These are phyloP conservation scores for Pterophyllum scalare DNA, from an alignment of 2,113 vertebrate species.

Conservation along the genomic window DNA sequence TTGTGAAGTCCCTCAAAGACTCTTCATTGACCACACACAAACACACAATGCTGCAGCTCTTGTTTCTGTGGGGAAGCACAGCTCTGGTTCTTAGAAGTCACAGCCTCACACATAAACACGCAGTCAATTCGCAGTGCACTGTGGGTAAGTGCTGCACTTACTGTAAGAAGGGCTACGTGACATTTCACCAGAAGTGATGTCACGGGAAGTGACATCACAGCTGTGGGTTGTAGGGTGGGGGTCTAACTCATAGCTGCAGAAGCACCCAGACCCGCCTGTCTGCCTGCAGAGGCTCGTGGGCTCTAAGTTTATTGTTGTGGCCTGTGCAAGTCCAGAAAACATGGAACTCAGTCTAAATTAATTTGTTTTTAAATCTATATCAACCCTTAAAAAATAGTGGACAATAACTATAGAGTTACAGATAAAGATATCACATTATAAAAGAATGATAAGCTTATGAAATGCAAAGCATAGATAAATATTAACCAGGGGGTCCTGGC, in stretches of 20 bases:
- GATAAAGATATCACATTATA: background rate
- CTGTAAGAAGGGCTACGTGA: conserved; percentile 55
- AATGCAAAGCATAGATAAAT: background rate
- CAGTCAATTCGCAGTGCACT: conserved; percentile 27
- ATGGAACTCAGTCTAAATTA: background rate
- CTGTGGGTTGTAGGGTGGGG: conserved; percentile 1
- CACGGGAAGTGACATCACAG: conserved; percentile 53
- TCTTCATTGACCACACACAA: conserved; percentile 39
- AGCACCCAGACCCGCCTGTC: background rate
- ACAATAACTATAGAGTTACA: background rate
- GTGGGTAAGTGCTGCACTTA: conserved; percentile 62
- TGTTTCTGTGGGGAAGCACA: conserved; percentile 52
- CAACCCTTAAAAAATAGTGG: background rate
- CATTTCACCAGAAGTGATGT: conserved; percentile 69
- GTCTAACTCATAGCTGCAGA: conserved; percentile 20
- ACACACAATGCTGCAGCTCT: background rate
- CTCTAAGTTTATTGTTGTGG: background rate
- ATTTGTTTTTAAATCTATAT: background rate
- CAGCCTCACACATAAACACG: conserved; percentile 22
- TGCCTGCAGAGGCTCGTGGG: background rate
- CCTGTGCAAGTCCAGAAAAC: background rate
- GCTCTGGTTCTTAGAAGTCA: conserved; percentile 64
- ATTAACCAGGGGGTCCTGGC: background rate
- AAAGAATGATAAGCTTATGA: background rate
- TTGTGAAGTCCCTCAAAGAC: background rate